Percentiles rank a stretch among this genome's conserved stretches.
Conservation (phyloP, 2,888 invertebrate species). For the Trileptium ribeirensis region DNA sequence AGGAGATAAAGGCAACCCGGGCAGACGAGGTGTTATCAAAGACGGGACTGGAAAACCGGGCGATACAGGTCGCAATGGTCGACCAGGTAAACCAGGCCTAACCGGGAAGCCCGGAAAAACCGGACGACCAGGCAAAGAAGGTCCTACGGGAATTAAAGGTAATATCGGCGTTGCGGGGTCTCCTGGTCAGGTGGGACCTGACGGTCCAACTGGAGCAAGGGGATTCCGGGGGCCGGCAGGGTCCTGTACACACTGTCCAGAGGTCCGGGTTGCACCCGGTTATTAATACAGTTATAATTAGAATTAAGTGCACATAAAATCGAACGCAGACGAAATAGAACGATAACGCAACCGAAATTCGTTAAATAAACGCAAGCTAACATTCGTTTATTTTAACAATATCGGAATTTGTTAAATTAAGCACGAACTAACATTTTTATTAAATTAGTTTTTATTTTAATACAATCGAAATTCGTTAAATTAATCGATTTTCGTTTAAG, state of each 20-base stretch:
- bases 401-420: no score
- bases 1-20: background rate
- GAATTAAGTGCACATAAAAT: no score
- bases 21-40: background rate
- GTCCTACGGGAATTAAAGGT: background rate
- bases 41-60: background rate
- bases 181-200: background rate
- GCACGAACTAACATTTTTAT: no score
- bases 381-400: no score
- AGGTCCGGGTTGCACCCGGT: background rate
- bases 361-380: no score
- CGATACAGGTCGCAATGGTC: background rate
- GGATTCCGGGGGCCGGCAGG: background rate
- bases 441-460: no score
- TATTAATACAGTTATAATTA: no score
- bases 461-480: no score
- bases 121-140: background rate
- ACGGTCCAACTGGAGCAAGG: background rate
- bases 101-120: background rate
- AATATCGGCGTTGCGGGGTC: background rate
- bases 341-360: no score
- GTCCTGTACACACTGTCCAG: background rate
- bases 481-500: no score
- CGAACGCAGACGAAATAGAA: no score
- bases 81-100: background rate